Conservation (phyloP, 2,113 vertebrate species). For the Chloebia gouldiae region DNA sequence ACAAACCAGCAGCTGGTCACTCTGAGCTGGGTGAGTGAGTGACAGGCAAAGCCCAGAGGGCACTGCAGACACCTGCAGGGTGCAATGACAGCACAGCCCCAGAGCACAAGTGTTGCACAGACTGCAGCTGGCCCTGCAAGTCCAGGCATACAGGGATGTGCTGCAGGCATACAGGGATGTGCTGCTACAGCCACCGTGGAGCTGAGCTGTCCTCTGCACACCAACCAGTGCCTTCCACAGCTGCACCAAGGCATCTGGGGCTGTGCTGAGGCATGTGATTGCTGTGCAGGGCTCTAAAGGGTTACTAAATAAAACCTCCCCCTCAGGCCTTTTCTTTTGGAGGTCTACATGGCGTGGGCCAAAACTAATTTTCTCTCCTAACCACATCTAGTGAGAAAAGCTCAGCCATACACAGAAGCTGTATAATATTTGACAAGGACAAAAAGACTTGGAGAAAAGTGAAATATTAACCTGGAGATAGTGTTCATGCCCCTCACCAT, state of each 20-base stretch:
- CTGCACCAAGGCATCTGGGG: not conserved
- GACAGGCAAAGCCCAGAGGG: not conserved
- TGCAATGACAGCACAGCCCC: not conserved
- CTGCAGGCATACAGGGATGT: not conserved
- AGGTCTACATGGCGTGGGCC: not conserved
- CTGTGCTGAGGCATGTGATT: not conserved
- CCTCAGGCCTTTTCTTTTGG: conserved; percentile 31
- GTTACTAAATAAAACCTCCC: conserved; percentile 28
- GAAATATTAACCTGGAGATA: conserved; percentile 4
- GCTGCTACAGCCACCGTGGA: not conserved
- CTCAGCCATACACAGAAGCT: not conserved
- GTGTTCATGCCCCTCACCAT: not conserved
- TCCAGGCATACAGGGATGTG: not conserved
- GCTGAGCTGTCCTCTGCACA: not conserved
- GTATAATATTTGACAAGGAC: conserved; percentile 12
- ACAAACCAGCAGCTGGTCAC: not conserved
- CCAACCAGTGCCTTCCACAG: not conserved
- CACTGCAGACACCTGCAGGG: not conserved
- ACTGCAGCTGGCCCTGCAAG: not conserved
- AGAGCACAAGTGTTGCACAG: not conserved
- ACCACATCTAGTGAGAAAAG: not conserved
- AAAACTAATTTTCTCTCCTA: conserved; percentile 39
- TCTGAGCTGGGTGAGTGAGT: not conserved
- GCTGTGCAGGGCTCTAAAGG: not conserved
- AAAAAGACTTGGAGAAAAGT: conserved; percentile 18